Evolutionary conservation across 2,888 invertebrate species (phyloP), one percentile per base, ranked within the genome.

Genomic region (Napeogenes sylphis): DNA sequence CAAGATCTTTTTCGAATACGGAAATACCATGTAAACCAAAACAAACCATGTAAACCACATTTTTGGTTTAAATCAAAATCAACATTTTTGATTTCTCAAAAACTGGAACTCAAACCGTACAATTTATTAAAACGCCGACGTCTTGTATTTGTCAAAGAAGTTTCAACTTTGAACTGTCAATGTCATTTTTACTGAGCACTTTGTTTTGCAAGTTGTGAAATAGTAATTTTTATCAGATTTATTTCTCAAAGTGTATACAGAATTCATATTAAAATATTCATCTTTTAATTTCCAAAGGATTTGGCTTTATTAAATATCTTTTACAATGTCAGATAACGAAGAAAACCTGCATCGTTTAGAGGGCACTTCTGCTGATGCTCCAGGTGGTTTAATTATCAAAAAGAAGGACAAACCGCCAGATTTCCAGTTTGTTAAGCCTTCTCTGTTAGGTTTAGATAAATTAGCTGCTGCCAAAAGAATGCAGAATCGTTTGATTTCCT

Each of bases 401-500:
- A 94, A 93, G 81, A 86, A 84, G 63, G 89, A 88, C 2, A 84
- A 83, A 46, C 87, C 92, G 2, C 86, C 87, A n/a, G 92, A 92
- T 32, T 95, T 96, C 75, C 96, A 96, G 83, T 92, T 95, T 59
- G 96, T 95, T 0, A 93, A 92, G 74, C 92, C 93, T 47, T 97
- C 97, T 0, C 83, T 95, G 8, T 85, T 97, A 5, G 98, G 98
- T 0, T 86, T 98, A 58, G 97, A 98, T 81, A 95, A 94, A 81
- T 85, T 98, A 67, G 97, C 97, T 21, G 95, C 94, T n/a, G 92
- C 93, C 60, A 94, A 94, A 70, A 91, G 95, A 8, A 93, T 93
- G 72, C 93, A 93, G 70, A 93, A 93, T 59, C 85, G 94, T 3
- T 86, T 94, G 56, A 94, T 94, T 71, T 94, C 95, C 0, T 95